Base-by-base conservation (phyloP, 2,888 invertebrate genomes). In the Parasteatoda lunata region DNA sequence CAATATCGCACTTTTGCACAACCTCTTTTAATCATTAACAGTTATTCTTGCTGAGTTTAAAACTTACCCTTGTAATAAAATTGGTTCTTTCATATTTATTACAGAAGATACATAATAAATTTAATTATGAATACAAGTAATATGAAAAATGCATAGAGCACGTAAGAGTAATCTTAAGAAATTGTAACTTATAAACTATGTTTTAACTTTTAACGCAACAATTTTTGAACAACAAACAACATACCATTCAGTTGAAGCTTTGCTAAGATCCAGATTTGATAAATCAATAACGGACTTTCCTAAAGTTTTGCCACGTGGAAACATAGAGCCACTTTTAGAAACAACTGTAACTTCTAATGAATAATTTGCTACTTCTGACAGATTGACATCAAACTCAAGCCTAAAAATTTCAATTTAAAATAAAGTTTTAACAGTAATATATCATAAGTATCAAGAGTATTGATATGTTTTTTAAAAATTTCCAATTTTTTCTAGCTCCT, bases 361-460 rank as follows among this genome's bases (percentile, higher is more conserved):
- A 15, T 95, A 94, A 71, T 94, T 94, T 90, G 94, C 94, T 79
- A 97, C 92, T 91, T 97, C 97, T 3, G 95, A 95, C 90, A 95
- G 94, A 1, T 96, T 96, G 89, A 97, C 95, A 71, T 95, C 93
- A 93, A 97, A 98, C 92, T 98, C 97, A 91, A 97, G 97, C 90
- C 91, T 92, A 84, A 13, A 84, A 84, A 48, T 51, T 3, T 49
- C 5, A 59, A 30, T 30, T 30, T 30, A 30, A 30, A 30, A 30
- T 30, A 30, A 30, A 30, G 30, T 30, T 30, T 30, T 30, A 30
- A 30, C 30, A 30, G 30, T 30, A 30, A 30, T 30, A 30, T 30
- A 30, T 30, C 30, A 30, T 30, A 30, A 30, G 30, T 30, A 30
- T 30, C 30, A 30, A 30, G 30, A 30, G 30, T 30, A 30, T 30